These are phyloP conservation scores for Drosophila maculinotata DNA, from an alignment of 2,888 invertebrate species.

Conservation along the genomic window DNA sequence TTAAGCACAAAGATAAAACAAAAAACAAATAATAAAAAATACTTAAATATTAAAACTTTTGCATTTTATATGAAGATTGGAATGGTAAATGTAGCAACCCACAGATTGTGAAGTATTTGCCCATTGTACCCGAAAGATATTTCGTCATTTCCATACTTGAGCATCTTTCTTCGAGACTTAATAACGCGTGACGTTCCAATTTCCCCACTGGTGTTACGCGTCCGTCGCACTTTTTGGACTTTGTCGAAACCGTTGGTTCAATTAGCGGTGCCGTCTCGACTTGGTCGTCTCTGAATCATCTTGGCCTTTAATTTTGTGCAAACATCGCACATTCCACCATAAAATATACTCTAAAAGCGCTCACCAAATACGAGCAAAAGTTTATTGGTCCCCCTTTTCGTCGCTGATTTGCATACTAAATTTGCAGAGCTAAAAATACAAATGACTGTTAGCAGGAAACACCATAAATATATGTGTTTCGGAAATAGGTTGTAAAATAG, in stretches of 20 bases:
- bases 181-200: constrained; percentile 30
- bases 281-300: constrained; percentile 56
- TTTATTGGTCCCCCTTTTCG: constrained; percentile 50
- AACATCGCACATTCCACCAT: constrained; percentile 68
- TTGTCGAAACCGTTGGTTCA: constrained; percentile 39
- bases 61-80: background rate
- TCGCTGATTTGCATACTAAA: constrained; percentile 47
- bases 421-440: constrained; percentile 41
- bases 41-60: background rate
- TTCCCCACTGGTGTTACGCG: constrained; percentile 54
- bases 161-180: constrained; percentile 28
- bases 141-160: constrained; percentile 63
- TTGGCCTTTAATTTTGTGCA: constrained; percentile 55
- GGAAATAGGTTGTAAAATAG: constrained; percentile 43
- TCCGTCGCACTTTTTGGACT: constrained; percentile 48
- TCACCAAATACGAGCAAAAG: constrained; percentile 64
- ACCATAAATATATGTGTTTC: constrained; percentile 29
- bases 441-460: constrained; percentile 48
- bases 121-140: constrained; percentile 3
- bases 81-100: background rate
- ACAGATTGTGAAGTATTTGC: background rate
- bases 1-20: constrained; percentile 30
- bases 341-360: constrained; percentile 47
- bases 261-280: constrained; percentile 41
- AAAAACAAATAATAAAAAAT: constrained; percentile 15